Conservation (phyloP, 2,888 invertebrate species). For the Acleris emargana region DNA sequence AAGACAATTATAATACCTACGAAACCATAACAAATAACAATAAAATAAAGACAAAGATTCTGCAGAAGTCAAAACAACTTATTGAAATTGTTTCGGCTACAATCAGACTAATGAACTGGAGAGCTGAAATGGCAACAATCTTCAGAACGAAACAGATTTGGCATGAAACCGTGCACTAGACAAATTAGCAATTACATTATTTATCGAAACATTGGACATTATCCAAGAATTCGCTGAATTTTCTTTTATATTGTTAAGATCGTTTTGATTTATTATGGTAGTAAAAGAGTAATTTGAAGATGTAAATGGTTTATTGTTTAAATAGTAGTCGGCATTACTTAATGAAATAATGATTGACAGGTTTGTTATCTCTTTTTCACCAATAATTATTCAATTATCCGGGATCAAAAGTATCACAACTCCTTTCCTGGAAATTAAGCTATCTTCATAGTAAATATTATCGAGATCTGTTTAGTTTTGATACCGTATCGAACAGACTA, state of each 20-base stretch:
- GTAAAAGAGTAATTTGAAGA: no score
- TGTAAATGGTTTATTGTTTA: no score
- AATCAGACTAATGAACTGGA: conserved; percentile 46
- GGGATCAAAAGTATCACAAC: no score
- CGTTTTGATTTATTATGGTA: conserved; percentile 1
- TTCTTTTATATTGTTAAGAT: conserved; percentile 3
- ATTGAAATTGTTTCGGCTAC: conserved; percentile 38
- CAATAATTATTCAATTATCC: no score
- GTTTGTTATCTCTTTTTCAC: no score
- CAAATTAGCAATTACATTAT: conserved; percentile 53
- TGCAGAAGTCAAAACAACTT: conserved; percentile 21
- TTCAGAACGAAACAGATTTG: conserved; percentile 52
- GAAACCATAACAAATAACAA: neutral
- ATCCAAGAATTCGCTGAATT: conserved; percentile 53
- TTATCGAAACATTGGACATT: conserved; percentile 55
- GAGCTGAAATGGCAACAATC: conserved; percentile 37
- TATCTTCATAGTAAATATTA: no score
- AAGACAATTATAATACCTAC: neutral
- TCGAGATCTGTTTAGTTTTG: no score
- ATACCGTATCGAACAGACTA: no score
- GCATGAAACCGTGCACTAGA: conserved; percentile 50
- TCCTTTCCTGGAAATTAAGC: no score
- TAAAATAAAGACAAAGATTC: neutral
- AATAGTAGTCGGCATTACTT: no score
- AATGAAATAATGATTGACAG: no score